These are phyloP conservation scores for Sphenodon punctatus DNA, from an alignment of 2,797 vertebrate species.

Conservation along the genomic window DNA sequence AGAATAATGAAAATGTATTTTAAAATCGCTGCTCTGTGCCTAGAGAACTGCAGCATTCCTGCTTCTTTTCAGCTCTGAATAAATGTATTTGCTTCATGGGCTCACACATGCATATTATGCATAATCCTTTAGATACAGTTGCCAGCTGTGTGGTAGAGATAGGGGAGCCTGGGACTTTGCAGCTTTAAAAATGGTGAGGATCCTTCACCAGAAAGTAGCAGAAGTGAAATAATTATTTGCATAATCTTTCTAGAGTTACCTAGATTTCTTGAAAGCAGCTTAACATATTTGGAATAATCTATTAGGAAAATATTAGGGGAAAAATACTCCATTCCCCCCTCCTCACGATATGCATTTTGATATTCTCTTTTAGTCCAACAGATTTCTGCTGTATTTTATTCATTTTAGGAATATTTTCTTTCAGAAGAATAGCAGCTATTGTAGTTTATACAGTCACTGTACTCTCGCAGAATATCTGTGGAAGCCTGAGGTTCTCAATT, in stretches of 20 bases:
- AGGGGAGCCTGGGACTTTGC: constrained; percentile 81
- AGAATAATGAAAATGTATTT: constrained; percentile 47
- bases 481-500: neutral
- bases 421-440: neutral
- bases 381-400: constrained; percentile 16
- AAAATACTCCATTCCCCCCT: neutral
- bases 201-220: constrained; percentile 62
- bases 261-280: constrained; percentile 74
- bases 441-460: neutral
- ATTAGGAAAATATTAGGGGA: constrained; percentile 66
- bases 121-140: constrained; percentile 94
- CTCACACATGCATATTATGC: constrained; percentile 66
- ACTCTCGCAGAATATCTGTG: neutral
- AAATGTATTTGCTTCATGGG: constrained; percentile 49
- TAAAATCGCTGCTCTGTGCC: constrained; percentile 55
- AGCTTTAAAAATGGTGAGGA: constrained; percentile 55
- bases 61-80: constrained; percentile 51
- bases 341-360: constrained; percentile 33
- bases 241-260: constrained; percentile 77
- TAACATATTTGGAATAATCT: constrained; percentile 75
- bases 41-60: constrained; percentile 40
- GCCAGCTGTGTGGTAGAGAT: constrained; percentile 94
- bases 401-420: constrained; percentile 29
- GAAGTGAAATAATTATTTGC: constrained; percentile 76
- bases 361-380: constrained; percentile 4